These are phyloP conservation scores for Falcunculus frontatus DNA, from an alignment of 2,113 vertebrate species.

Conservation along the genomic window DNA sequence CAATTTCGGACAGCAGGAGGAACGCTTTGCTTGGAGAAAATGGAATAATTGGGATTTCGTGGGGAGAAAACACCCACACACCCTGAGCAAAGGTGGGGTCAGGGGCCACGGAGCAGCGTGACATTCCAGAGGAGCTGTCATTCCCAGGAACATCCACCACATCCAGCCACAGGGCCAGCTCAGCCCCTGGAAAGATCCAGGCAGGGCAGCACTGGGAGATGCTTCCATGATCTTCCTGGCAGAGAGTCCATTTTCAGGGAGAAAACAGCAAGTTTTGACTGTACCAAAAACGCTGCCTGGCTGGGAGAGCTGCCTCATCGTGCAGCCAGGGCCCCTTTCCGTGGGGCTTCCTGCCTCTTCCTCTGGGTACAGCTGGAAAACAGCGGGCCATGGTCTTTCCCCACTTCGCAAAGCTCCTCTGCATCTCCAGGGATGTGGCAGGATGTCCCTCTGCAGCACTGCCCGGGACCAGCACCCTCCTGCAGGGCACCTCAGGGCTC, in stretches of 20 bases:
- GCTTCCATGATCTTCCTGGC: fast-evolving
- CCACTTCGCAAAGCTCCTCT: background rate
- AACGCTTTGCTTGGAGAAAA: fast-evolving
- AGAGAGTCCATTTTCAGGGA: background rate
- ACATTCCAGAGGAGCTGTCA: background rate
- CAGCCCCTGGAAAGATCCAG: fast-evolving
- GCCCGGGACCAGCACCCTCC: background rate
- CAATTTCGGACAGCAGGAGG: background rate
- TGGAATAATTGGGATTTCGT: fast-evolving
- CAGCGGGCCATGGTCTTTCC: fast-evolving
- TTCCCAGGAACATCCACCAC: background rate
- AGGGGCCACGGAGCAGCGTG: fast-evolving
- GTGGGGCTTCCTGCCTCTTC: background rate
- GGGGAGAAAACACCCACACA: fast-evolving
- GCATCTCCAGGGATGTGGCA: fast-evolving
- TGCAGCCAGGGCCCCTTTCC: background rate
- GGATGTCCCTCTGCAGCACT: background rate
- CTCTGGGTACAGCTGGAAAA: background rate
- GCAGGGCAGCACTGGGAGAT: background rate
- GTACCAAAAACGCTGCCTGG: fast-evolving
- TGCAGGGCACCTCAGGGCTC: background rate
- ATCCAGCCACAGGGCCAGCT: no score
- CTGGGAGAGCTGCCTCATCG: background rate
- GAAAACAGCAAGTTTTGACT: no score
- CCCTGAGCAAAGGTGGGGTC: background rate